These are phyloP conservation scores for Antheraea mylitta DNA, from an alignment of 1,140 invertebrate genomes.

Conservation along the genomic window DNA sequence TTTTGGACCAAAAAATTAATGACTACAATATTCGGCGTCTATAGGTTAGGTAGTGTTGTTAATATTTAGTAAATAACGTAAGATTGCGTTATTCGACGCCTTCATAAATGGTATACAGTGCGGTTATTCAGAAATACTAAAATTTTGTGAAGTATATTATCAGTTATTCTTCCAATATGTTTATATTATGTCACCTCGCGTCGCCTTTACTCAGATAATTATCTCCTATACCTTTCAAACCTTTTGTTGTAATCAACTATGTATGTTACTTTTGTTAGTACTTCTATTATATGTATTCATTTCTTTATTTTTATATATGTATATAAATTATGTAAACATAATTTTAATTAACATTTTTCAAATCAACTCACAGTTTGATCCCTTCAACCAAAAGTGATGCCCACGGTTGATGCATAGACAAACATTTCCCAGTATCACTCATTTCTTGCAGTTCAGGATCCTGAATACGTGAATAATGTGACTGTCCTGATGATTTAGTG, in stretches of 20 bases:
- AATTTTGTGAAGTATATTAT: not conserved
- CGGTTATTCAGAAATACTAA: not conserved
- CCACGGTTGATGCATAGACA: conserved; percentile 98
- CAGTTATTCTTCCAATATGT: not conserved
- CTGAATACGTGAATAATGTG: conserved; percentile 81
- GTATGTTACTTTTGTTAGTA: too few species aligned
- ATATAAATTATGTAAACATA: too few species aligned
- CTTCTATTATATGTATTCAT: too few species aligned
- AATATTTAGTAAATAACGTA: too few species aligned
- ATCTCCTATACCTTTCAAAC: not conserved
- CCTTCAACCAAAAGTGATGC: conserved; percentile 94
- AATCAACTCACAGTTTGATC: conserved; percentile 89
- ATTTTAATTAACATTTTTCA: too few species aligned
- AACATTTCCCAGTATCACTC: conserved; percentile 92
- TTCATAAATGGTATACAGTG: not conserved
- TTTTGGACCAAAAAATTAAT: too few species aligned
- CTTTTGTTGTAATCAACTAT: too few species aligned
- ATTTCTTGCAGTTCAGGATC: conserved; percentile 93
- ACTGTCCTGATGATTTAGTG: conserved; percentile 17
- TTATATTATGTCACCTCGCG: not conserved
- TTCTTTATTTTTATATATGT: too few species aligned
- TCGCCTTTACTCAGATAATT: not conserved
- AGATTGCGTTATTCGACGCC: too few species aligned
- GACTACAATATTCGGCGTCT: too few species aligned
- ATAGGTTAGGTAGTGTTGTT: too few species aligned